phyloP scores from a whole-genome alignment of 2,113 vertebrate species.

The Tyto alba region DNA sequence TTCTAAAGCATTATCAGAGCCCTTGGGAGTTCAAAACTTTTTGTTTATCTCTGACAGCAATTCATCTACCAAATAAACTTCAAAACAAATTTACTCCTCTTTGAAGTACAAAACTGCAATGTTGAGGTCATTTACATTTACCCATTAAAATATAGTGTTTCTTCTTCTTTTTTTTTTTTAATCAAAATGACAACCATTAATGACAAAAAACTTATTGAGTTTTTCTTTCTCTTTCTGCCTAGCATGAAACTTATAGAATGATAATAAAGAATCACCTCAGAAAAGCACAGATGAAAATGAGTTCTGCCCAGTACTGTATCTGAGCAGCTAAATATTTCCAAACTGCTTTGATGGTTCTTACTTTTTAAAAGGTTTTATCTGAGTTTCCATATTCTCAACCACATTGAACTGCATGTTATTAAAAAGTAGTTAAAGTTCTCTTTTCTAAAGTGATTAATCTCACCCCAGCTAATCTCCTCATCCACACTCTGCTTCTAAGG shows the following conservation, averaged over 20 bases:
- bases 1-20: constrained; percentile 19
- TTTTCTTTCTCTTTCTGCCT: background rate
- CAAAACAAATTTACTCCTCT: constrained; percentile 45
- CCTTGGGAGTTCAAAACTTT: constrained; percentile 29
- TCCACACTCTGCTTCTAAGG: constrained; percentile 62
- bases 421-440: constrained; percentile 75
- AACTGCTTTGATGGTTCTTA: background rate
- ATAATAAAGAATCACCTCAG: constrained; percentile 8
- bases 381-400: constrained; percentile 40
- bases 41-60: constrained; percentile 48
- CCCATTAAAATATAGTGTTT: constrained; percentile 29
- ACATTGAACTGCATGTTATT: constrained; percentile 53
- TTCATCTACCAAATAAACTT: constrained; percentile 50
- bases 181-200: constrained; percentile 45
- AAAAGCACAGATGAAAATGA: constrained; percentile 1
- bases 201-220: background rate
- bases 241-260: background rate
- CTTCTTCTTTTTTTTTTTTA: background rate
- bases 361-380: constrained; percentile 5
- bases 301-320: background rate
- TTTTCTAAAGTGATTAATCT: constrained; percentile 74
- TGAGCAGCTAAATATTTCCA: constrained; percentile 27
- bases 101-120: constrained; percentile 41
- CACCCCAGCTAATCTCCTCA: constrained; percentile 68
- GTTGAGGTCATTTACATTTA: constrained; percentile 35